Evolutionary conservation across 1,140 invertebrate genomes (phyloP).

Genomic region (Capitella teleta): DNA sequence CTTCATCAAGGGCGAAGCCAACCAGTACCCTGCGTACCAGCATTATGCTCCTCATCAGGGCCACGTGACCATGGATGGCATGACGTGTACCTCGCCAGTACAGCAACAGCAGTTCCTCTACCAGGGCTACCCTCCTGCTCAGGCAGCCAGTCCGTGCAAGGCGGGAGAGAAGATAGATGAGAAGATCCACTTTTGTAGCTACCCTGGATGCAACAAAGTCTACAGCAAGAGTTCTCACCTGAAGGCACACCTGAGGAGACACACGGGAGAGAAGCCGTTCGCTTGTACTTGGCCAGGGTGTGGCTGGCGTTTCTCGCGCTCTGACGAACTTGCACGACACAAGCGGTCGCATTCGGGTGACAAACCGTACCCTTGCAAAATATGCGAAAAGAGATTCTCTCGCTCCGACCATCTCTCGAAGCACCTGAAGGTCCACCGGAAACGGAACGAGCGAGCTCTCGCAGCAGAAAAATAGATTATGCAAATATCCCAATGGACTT

Average conservation of each 20-base stretch:
- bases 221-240: slow-evolving; percentile 87
- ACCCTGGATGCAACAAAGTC: slow-evolving; percentile 51
- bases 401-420: slow-evolving; percentile 56
- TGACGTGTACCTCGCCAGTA: background rate
- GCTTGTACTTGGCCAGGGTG: slow-evolving; percentile 82
- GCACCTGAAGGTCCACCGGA: slow-evolving; percentile 67
- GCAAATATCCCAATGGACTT: no score
- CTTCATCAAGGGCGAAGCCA: background rate
- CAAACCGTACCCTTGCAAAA: slow-evolving; percentile 43
- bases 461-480: no score
- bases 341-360: slow-evolving; percentile 51
- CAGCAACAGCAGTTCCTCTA: background rate
- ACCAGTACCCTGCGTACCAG: background rate
- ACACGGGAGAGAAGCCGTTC: slow-evolving; percentile 92
- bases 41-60: background rate
- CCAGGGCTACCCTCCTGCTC: background rate
- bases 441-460: slow-evolving; percentile 12
- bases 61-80: background rate
- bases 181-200: slow-evolving; percentile 54
- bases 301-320: slow-evolving; percentile 83
- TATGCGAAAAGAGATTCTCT: slow-evolving; percentile 68
- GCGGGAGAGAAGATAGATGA: slow-evolving; percentile 20
- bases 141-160: slow-evolving; percentile 5
- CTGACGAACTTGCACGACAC: slow-evolving; percentile 72
- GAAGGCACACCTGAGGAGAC: slow-evolving; percentile 81